Percentiles rank a stretch among this genome's conserved stretches.
Conservation (phyloP, 2,797 vertebrate genomes). For the Zalophus californianus region DNA sequence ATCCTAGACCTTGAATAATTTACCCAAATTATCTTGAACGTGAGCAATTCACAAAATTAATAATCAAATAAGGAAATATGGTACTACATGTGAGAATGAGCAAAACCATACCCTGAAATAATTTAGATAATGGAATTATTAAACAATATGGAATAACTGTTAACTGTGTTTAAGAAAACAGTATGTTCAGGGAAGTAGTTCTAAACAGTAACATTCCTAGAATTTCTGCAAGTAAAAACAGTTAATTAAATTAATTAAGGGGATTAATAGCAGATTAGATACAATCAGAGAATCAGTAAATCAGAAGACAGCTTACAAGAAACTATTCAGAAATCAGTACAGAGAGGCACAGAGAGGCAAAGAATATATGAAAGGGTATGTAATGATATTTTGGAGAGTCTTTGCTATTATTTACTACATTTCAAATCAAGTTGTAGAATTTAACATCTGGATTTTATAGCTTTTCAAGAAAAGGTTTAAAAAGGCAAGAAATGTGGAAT, state of each 20-base stretch:
- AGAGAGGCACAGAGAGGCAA: not conserved
- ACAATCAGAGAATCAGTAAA: not conserved
- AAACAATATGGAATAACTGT: not conserved
- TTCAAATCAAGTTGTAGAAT: constrained; percentile 39
- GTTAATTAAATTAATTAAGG: not conserved
- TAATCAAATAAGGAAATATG: not conserved
- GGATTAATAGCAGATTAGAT: not conserved
- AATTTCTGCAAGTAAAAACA: constrained; percentile 32
- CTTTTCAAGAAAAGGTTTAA: not conserved
- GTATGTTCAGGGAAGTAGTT: not conserved
- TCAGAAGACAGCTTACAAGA: not conserved
- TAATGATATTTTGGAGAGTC: not conserved
- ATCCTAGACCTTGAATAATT: constrained; percentile 17
- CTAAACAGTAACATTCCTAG: not conserved
- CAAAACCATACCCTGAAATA: not conserved
- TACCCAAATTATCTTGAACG: not conserved
- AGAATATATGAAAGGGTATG: not conserved
- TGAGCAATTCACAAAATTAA: not conserved
- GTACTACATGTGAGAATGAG: not conserved
- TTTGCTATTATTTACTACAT: not conserved
- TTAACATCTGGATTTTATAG: not conserved
- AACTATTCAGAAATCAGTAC: not conserved
- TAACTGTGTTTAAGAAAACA: constrained; percentile 8
- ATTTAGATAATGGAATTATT: not conserved
- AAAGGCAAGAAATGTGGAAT: not conserved